A percentile compares a stretch with the other conserved stretches of the same genome.
Evolutionary conservation across 2,113 vertebrate genomes (phyloP).

Genomic region (Dicrurus megarhynchus): DNA sequence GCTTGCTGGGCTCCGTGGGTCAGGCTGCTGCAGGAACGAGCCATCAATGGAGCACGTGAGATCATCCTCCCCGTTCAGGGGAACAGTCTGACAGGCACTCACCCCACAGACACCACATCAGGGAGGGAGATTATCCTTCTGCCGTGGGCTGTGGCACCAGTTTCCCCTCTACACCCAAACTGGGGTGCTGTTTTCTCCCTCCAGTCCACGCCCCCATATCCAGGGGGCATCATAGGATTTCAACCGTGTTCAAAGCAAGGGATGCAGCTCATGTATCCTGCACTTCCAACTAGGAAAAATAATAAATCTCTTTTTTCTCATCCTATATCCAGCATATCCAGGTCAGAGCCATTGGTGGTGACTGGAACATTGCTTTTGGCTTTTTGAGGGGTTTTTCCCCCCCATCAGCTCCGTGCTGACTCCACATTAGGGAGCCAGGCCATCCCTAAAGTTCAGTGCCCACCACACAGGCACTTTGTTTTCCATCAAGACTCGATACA

Average conservation of each 20-base stretch:
- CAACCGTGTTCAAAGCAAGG: neutral
- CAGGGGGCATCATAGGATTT: accelerated
- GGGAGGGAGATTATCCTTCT: neutral
- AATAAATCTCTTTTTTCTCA: neutral
- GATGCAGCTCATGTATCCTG: neutral
- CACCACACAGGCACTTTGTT: accelerated
- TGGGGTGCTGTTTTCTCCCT: neutral
- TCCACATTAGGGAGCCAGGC: neutral
- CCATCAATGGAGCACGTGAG: neutral
- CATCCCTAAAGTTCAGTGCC: neutral
- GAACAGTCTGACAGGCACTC: neutral
- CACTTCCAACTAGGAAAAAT: neutral
- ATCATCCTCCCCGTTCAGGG: neutral
- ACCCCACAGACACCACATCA: accelerated
- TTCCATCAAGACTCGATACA: neutral
- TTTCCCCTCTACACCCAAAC: neutral
- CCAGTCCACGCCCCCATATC: accelerated
- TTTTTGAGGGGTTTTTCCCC: neutral
- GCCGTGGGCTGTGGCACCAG: neutral
- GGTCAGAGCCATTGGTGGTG: neutral
- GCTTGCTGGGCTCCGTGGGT: accelerated
- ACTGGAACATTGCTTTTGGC: neutral
- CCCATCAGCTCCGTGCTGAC: neutral
- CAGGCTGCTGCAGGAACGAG: neutral
- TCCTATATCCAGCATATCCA: neutral